A percentile compares a stretch with the other conserved stretches of the same genome.
Evolutionary conservation across 53 echinoderm and acorn worm genomes (phyloP).

Genomic region (Holothuria leucospilota): DNA sequence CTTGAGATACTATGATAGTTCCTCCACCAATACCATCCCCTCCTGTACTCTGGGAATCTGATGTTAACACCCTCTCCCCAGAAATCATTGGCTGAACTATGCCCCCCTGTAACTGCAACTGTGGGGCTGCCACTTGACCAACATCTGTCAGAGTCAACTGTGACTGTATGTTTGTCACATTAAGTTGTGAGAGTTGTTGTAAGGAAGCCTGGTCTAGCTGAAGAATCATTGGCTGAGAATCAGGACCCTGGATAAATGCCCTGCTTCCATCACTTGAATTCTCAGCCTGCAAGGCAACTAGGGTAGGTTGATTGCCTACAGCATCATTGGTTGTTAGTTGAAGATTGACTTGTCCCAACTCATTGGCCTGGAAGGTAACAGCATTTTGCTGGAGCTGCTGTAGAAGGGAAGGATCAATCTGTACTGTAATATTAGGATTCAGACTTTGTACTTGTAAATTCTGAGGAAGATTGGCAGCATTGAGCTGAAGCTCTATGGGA

Average conservation of each 20-base stretch:
- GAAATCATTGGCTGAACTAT: conserved; percentile 25
- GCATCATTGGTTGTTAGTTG: conserved; percentile 76
- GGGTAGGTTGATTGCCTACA: conserved; percentile 59
- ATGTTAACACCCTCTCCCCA: not conserved
- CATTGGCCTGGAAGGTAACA: conserved; percentile 81
- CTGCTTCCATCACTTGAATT: conserved; percentile 48
- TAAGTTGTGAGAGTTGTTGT: conserved; percentile 65
- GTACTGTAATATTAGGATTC: conserved; percentile 93
- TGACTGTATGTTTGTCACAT: conserved; percentile 33
- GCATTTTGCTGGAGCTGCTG: conserved; percentile 97
- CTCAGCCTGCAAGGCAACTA: conserved; percentile 74
- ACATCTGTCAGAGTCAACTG: conserved; percentile 22
- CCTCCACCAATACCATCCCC: conserved; percentile 38
- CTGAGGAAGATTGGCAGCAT: conserved; percentile 77
- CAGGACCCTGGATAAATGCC: conserved; percentile 43
- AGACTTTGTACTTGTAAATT: conserved; percentile 85
- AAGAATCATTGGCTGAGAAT: conserved; percentile 40
- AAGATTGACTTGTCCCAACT: conserved; percentile 72
- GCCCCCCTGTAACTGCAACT: not conserved
- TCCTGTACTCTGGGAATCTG: conserved; percentile 31
- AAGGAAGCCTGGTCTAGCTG: conserved; percentile 67
- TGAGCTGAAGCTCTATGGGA: conserved; percentile 90
- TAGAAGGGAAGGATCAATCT: conserved; percentile 90
- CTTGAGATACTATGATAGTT: conserved; percentile 43
- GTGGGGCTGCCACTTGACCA: conserved; percentile 14